These are phyloP conservation scores for Aleiodes testaceus DNA, from an alignment of 2,888 invertebrate genomes.

Conservation along the genomic window DNA sequence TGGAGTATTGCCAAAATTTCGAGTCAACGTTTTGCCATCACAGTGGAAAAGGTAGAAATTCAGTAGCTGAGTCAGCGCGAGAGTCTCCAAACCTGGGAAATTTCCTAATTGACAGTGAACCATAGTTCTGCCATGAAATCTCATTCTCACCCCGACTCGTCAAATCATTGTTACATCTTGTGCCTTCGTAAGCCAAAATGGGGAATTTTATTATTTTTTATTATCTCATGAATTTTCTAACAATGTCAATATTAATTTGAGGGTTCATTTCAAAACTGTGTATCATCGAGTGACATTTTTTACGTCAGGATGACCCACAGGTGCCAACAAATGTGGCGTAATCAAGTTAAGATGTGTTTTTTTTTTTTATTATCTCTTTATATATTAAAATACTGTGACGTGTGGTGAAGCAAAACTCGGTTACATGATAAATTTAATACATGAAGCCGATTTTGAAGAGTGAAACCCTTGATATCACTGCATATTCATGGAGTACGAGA, in stretches of 20 bases:
- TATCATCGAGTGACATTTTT: constrained; percentile 25
- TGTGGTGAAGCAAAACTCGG: constrained; percentile 62
- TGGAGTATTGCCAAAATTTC: constrained; percentile 20
- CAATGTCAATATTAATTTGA: too few relatives aligned
- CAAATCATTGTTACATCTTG: constrained; percentile 12
- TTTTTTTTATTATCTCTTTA: constrained; percentile 52
- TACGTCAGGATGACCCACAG: constrained; percentile 60
- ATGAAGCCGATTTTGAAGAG: constrained; percentile 46
- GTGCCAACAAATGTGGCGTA: constrained; percentile 63
- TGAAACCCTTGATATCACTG: constrained; percentile 41
- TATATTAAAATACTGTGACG: constrained; percentile 64
- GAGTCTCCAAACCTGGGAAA: constrained; percentile 47
- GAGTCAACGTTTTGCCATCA: constrained; percentile 47
- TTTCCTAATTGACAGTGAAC: constrained; percentile 51
- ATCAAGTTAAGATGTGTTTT: constrained; percentile 66
- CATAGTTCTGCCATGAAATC: constrained; percentile 3
- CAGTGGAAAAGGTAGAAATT: constrained; percentile 31
- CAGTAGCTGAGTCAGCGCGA: constrained; percentile 66
- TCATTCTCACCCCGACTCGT: constrained; percentile 22
- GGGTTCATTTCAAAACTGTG: not conserved
- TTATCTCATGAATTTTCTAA: not conserved
- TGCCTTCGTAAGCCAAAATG: constrained; percentile 26
- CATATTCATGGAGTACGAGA: constrained; percentile 51
- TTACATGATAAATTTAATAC: constrained; percentile 66
- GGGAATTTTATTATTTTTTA: too few relatives aligned